These are phyloP conservation scores for Bemisia tabaci DNA, from an alignment of 1,140 invertebrate species.

Conservation along the genomic window DNA sequence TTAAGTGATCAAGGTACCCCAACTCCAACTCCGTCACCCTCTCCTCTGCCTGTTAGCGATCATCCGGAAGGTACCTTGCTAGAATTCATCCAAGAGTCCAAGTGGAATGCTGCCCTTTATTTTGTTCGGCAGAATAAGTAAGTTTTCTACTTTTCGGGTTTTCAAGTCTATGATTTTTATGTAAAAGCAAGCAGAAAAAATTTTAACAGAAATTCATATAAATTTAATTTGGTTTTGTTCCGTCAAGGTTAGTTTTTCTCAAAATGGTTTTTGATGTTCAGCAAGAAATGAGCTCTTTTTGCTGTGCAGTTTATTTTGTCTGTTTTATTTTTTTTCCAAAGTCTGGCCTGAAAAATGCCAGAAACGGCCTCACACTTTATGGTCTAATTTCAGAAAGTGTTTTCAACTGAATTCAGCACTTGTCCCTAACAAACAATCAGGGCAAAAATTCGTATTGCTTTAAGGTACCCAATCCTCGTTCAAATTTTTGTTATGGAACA, in stretches of 20 bases:
- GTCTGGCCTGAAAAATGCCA: too few species aligned
- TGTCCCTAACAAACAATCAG: too few species aligned
- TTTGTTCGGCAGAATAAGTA: slow-evolving; percentile 42
- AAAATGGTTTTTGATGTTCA: not conserved
- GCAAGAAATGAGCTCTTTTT: slow-evolving; percentile 4
- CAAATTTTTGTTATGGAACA: too few species aligned
- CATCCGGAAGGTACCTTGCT: slow-evolving; percentile 40
- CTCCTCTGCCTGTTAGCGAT: slow-evolving; percentile 30
- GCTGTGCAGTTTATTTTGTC: not conserved
- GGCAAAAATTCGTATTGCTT: too few species aligned
- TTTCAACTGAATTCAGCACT: not conserved
- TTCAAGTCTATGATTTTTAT: slow-evolving; percentile 5
- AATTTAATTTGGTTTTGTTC: not conserved
- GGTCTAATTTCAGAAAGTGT: slow-evolving; percentile 3
- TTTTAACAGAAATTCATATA: not conserved
- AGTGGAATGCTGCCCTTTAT: slow-evolving; percentile 48
- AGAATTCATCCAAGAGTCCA: slow-evolving; percentile 44
- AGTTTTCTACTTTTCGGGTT: not conserved
- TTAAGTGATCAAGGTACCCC: slow-evolving; percentile 40
- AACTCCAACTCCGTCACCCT: slow-evolving; percentile 37
- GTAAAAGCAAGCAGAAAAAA: too few species aligned
- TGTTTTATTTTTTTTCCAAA: too few species aligned
- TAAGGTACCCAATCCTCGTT: too few species aligned
- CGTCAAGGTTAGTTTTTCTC: not conserved
- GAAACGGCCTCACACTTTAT: too few species aligned